Evolutionary conservation across 1,140 invertebrate species (phyloP), one percentile per base, ranked within the genome.

Genomic region (Papilio aristodemus): DNA sequence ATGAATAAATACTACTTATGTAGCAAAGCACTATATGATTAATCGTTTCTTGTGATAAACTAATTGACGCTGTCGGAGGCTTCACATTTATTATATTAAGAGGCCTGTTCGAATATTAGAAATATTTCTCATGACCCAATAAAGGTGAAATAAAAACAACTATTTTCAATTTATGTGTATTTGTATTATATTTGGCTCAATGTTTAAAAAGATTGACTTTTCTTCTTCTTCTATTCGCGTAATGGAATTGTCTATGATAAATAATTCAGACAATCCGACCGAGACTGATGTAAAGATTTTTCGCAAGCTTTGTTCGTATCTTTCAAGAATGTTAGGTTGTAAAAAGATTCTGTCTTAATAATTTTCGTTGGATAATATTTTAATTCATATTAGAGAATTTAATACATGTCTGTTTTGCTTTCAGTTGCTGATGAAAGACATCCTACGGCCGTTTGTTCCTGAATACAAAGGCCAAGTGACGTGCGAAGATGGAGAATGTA

Each of bases 401-500:
- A 60, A 71, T 71, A 73, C 62, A 11, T 59, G 4, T 17, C 59
- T 62, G 68, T 79, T 81, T 71, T 68, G 71, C 78, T 95, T 96
- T 67, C 93, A 95, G 86, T 92, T 95, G 67, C 91, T 99, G 72
- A 98, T 97, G 96, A 95, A 95, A 74, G 97, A 99, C 85, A 93
- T 96, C 6, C 92, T 99, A 4, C 92, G 95, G 71, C 95, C 97
- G 0, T 98, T 96, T 87, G 97, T 98, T 57, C 98, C 98, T 14
- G 95, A 97, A 87, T 98, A 97, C 91, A 96, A 97, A 84, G 97
- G 97, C 22, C 93, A 95, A 79, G 94, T 97, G 71, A 93, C 93
- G 5, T 94, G 94, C 80, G 95, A 96, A 81, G 95, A 96, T 81
- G 95, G 95, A 79, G 96, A 97, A 93, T 92, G 96, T 96, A 95